phyloP scores from a whole-genome alignment of 2,113 vertebrate species.

The Aphelocoma coerulescens region DNA sequence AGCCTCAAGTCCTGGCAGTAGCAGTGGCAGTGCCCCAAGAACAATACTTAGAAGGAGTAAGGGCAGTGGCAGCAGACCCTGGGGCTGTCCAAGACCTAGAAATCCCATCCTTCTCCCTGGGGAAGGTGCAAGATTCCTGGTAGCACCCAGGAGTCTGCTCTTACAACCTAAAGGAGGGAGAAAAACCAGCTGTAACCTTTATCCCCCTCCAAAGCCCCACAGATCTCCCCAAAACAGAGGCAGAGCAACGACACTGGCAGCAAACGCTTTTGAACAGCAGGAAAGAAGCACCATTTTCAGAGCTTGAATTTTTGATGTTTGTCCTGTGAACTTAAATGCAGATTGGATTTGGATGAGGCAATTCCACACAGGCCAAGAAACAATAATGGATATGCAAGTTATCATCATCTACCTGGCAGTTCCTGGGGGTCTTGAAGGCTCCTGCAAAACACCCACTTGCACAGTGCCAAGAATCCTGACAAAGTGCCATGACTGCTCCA shows the following conservation, averaged over 20 bases:
- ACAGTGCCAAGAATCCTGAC: background rate
- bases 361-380: background rate
- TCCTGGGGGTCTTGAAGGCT: background rate
- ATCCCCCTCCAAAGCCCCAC: background rate
- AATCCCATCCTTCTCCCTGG: background rate
- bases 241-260: background rate
- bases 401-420: background rate
- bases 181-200: background rate
- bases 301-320: background rate
- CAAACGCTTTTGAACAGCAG: accelerated
- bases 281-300: background rate
- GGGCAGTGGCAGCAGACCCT: background rate
- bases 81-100: background rate
- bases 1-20: background rate
- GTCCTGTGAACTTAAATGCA: background rate
- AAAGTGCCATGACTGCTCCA: background rate
- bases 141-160: background rate
- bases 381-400: background rate
- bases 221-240: background rate
- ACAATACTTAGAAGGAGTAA: background rate
- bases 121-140: background rate
- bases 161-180: background rate
- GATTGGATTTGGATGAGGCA: background rate
- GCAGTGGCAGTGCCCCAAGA: slow-evolving; percentile 30
- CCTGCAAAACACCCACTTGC: background rate